A percentile compares a stretch with the other conserved stretches of the same genome.
Conservation (phyloP, 2,113 vertebrate genomes). For the Meleagris gallopavo region DNA sequence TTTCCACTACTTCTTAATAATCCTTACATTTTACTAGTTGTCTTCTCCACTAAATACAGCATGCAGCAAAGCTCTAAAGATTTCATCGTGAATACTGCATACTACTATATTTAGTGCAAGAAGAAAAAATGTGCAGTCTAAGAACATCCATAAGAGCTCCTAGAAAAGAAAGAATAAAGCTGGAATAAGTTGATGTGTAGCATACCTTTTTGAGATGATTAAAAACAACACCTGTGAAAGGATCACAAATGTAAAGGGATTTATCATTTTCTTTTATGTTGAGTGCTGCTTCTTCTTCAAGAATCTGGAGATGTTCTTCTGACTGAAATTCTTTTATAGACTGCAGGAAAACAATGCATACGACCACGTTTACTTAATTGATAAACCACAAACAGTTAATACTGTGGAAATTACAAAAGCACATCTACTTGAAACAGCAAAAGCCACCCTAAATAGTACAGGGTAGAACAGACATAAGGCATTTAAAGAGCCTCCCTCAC, state of each 20-base stretch:
- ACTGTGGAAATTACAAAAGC: not conserved
- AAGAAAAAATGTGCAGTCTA: not conserved
- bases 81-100: not conserved
- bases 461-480: not conserved
- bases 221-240: constrained; percentile 86
- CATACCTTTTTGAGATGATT: constrained; percentile 90
- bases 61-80: not conserved
- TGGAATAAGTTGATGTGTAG: not conserved
- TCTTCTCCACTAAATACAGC: not conserved
- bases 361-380: not conserved
- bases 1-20: not conserved
- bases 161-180: not conserved
- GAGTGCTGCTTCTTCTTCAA: constrained; percentile 85
- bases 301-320: constrained; percentile 87
- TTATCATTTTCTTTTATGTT: constrained; percentile 88
- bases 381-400: not conserved
- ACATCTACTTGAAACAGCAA: not conserved
- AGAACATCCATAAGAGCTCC: rapidly evolving
- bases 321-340: constrained; percentile 94
- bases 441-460: not conserved
- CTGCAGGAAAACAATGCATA: constrained; percentile 71
- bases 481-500: rapidly evolving
- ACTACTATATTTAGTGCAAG: not conserved
- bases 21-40: not conserved
- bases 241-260: constrained; percentile 93